Evolutionary conservation across 30 jellyfish, hydroid and myxozoan species (phyloP), one percentile per base, ranked within the genome.

Genomic region (Nemopilema nomurai): DNA sequence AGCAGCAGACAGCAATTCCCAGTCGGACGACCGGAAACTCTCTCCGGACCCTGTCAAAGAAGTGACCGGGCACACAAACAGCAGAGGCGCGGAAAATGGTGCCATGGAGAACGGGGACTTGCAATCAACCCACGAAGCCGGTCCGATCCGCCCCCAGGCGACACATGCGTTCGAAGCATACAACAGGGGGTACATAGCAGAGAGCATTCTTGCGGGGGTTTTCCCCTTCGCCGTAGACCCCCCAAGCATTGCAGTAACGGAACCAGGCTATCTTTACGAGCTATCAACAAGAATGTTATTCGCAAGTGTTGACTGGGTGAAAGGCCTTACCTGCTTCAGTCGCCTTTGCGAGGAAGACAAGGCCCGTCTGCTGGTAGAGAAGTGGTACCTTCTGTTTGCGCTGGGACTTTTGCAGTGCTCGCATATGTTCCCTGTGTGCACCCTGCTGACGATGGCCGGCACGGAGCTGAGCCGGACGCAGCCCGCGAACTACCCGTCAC

Each of bases 271-370:
- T 57, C 81, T 94, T 29, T 94, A 94, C 86, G 99, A 94, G 79
- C 71, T 94, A 32, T 84, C 99, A 19, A 94, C 99, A 22, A 77
- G 99, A 62, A 33, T 94, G 71, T 73, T 94, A 32, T 94, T 94
- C 65, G 99, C 97, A 18, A 94, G 98, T 49, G 92, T 94, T 41
- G 99, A 94, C 77, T 94, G 99, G 99, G 93, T 84, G 1, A 91
- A 89, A 64, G 96, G 96, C n/a, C 74, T 94, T 62, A 1, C 79
- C 75, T 81, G 95, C 62, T 94, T 94, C 84, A 86, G 81, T 18
- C 89, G 96, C 21, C 96, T 94, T 9, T 80, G 93, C 66, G 94
- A 94, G 32, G 91, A 83, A n/a, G 99, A 94, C 78, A 85, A 84
- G 52, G 30, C 81, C 23, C 91, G 87, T 26, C 84, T 94, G 70